Evolutionary conservation across 2,888 invertebrate species (phyloP).

Genomic region (Polydesmus complanatus): DNA sequence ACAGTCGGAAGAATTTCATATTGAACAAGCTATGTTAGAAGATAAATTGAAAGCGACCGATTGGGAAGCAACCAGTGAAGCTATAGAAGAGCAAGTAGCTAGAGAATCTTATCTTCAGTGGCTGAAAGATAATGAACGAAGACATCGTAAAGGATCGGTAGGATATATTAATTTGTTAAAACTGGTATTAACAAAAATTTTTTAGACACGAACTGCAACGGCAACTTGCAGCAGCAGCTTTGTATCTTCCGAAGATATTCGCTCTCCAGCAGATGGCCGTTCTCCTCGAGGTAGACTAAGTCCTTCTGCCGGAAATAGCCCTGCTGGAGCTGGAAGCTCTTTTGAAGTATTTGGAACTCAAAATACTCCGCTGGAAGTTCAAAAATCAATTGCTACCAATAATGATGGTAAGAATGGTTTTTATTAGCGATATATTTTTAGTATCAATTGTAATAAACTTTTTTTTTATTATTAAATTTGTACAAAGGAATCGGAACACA

Average conservation of each 20-base stretch:
- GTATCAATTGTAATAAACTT: too few relatives aligned
- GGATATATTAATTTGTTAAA: slow-evolving; percentile 19
- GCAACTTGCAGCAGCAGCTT: slow-evolving; percentile 22
- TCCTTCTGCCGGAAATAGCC: slow-evolving; percentile 20
- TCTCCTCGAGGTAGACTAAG: slow-evolving; percentile 18
- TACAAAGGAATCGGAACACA: neutral
- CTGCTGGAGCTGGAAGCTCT: slow-evolving; percentile 4
- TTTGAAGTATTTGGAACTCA: neutral
- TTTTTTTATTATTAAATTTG: neutral
- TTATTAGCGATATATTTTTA: too few relatives aligned
- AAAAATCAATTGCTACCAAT: neutral
- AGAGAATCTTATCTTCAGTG: slow-evolving; percentile 71
- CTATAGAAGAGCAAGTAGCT: slow-evolving; percentile 76
- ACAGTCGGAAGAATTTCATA: slow-evolving; percentile 61
- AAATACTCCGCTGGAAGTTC: neutral
- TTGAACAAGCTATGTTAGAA: slow-evolving; percentile 78
- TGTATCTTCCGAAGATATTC: slow-evolving; percentile 8
- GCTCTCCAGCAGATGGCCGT: slow-evolving; percentile 10
- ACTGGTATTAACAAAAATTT: neutral
- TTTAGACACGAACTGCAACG: slow-evolving; percentile 20
- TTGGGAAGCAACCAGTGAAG: slow-evolving; percentile 82
- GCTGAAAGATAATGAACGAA: slow-evolving; percentile 50
- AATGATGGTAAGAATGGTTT: neutral
- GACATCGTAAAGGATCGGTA: slow-evolving; percentile 32
- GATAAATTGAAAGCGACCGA: slow-evolving; percentile 78